Evolutionary conservation across 2,888 invertebrate genomes (phyloP).

Genomic region (Phanerotoma sp.): DNA sequence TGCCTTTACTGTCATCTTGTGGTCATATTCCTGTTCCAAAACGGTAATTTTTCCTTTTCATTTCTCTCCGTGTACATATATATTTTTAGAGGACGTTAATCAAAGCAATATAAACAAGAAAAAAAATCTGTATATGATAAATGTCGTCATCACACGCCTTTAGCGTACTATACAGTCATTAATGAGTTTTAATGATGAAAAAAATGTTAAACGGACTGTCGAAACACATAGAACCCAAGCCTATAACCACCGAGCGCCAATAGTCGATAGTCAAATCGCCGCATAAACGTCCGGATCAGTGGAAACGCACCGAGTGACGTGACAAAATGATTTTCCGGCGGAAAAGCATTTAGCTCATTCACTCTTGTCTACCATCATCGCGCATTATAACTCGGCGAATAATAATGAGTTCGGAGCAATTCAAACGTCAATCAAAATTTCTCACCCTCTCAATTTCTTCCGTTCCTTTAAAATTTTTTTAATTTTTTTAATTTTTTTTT

Average conservation of each 20-base stretch:
- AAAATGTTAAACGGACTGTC: neutral
- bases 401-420: slow-evolving; percentile 14
- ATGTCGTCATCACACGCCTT: too few species aligned
- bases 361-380: neutral
- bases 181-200: neutral
- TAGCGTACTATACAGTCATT: neutral
- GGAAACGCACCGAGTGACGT: slow-evolving; percentile 29
- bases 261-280: slow-evolving; percentile 17
- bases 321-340: slow-evolving; percentile 29
- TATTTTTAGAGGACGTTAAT: neutral
- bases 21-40: too few species aligned
- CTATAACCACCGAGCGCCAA: slow-evolving; percentile 10
- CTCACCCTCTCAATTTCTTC: slow-evolving; percentile 2
- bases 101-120: neutral
- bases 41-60: too few species aligned
- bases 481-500: slow-evolving; percentile 20
- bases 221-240: neutral
- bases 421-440: slow-evolving; percentile 27
- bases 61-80: too few species aligned
- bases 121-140: too few species aligned
- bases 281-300: slow-evolving; percentile 21
- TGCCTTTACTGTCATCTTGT: neutral
- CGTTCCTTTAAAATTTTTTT: slow-evolving; percentile 12
- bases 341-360: slow-evolving; percentile 22
- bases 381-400: slow-evolving; percentile 12